Evolutionary conservation across 1,140 invertebrate genomes (phyloP), one percentile per base, ranked within the genome.

Genomic region (Cydia amplana): DNA sequence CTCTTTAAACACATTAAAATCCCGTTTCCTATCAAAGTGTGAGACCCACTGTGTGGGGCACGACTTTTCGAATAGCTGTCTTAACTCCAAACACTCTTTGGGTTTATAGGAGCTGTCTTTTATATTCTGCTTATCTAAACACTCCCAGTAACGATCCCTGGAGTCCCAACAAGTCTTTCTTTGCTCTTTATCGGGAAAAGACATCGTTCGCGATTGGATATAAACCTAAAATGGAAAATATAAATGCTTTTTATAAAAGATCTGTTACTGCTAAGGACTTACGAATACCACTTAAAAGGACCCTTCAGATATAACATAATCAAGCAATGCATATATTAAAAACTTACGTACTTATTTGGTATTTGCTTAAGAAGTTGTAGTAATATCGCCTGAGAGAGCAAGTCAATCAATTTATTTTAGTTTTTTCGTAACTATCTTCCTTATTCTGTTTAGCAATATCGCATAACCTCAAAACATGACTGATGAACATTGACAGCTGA

Each of bases 1-100:
- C 82, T 97, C 95, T 93, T 98, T 98, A 90, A 97, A 99, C 86
- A 97, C 95, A 83, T 97, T 93, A 92, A 98, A 98, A 80, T 96
- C 95, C 88, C 97, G 90, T 91, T 97, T 98, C 84, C 97, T 94
- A 93, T 98, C 97, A 93, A 99, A 99, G 93, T 99, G 97, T 93
- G 97, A 98, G 12, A 98, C 97, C 98, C 98, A 99, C 90, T 97
- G 95, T 16, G 94, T 88, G n/a, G 97, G 96, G 89, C 98, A 99
- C 18, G 94, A 95, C 72, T 94, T 94, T 94, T 98, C 97, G 93
- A 97, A 99, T 23, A 95, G 73, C 93, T 96, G 95, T 75, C 97
- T 95, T 79, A 97, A 91, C 85, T 96, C 93, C 78, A 92, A 86
- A 92, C 98, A 99, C 73, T 94, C 94, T 78, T 93, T 93, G 9